Evolutionary conservation across 1,140 invertebrate genomes (phyloP).

Genomic region (Cryptotermes secundus): DNA sequence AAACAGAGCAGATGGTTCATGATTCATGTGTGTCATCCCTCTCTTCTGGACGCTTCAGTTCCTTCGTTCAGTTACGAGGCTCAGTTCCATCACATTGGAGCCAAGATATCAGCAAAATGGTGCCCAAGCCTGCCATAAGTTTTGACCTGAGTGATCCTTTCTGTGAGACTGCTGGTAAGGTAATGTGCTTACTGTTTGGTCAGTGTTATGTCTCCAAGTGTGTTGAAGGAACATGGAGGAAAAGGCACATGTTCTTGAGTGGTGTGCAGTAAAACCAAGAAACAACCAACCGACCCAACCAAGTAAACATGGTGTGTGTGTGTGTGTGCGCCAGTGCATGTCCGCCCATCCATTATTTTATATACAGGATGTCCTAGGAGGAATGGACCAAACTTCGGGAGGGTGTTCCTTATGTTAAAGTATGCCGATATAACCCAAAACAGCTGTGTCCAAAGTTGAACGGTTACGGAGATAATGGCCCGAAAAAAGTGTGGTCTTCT

Average conservation of each 20-base stretch:
- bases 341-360: too few relatives aligned
- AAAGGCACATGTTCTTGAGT: neutral
- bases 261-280: neutral
- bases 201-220: neutral
- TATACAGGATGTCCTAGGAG: too few relatives aligned
- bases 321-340: too few relatives aligned
- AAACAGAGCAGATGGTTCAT: slow-evolving; percentile 97
- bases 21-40: slow-evolving; percentile 82
- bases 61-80: slow-evolving; percentile 93
- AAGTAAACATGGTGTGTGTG: too few relatives aligned
- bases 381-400: too few relatives aligned
- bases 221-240: neutral
- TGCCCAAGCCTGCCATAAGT: slow-evolving; percentile 94
- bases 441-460: too few relatives aligned
- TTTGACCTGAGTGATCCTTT: slow-evolving; percentile 84
- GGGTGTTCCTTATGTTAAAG: too few relatives aligned
- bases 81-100: slow-evolving; percentile 96
- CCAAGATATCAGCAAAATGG: slow-evolving; percentile 95
- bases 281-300: too few relatives aligned
- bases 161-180: slow-evolving; percentile 69
- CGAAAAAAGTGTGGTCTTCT: too few relatives aligned
- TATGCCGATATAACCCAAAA: too few relatives aligned
- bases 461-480: too few relatives aligned
- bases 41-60: slow-evolving; percentile 74
- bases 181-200: neutral